These are phyloP conservation scores for Maniola hyperantus DNA, from an alignment of 2,888 invertebrate genomes.

Conservation along the genomic window DNA sequence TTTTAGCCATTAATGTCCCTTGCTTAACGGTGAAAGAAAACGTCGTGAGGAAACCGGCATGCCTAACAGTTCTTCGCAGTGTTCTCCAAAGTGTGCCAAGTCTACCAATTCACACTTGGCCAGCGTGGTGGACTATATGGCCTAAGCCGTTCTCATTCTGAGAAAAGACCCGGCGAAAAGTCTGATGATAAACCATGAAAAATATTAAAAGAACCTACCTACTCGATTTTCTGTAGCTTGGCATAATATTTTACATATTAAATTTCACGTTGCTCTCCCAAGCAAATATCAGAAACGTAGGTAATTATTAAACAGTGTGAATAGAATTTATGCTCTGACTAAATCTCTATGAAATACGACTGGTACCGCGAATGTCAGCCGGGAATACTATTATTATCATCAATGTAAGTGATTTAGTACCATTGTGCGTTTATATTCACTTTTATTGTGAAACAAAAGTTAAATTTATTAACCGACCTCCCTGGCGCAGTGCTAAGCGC, in stretches of 20 bases:
- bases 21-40: no score
- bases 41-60: no score
- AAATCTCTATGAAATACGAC: constrained; percentile 62
- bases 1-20: no score
- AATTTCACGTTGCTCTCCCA: background rate
- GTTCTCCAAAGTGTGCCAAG: no score
- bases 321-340: constrained; percentile 50
- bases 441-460: constrained; percentile 30
- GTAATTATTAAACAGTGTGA: constrained; percentile 51
- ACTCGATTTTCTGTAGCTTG: background rate
- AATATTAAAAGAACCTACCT: background rate
- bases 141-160: no score
- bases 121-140: no score
- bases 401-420: constrained; percentile 39
- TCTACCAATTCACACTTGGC: no score
- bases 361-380: constrained; percentile 42
- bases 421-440: constrained; percentile 33
- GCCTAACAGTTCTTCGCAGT: no score
- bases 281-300: constrained; percentile 29
- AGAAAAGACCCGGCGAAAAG: no score
- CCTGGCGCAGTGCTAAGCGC: background rate
- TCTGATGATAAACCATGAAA: no score
- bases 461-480: constrained; percentile 18
- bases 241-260: background rate
- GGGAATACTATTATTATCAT: constrained; percentile 51